These are phyloP conservation scores for Okamejei kenojei DNA, from an alignment of 2,797 vertebrate genomes.

Conservation along the genomic window DNA sequence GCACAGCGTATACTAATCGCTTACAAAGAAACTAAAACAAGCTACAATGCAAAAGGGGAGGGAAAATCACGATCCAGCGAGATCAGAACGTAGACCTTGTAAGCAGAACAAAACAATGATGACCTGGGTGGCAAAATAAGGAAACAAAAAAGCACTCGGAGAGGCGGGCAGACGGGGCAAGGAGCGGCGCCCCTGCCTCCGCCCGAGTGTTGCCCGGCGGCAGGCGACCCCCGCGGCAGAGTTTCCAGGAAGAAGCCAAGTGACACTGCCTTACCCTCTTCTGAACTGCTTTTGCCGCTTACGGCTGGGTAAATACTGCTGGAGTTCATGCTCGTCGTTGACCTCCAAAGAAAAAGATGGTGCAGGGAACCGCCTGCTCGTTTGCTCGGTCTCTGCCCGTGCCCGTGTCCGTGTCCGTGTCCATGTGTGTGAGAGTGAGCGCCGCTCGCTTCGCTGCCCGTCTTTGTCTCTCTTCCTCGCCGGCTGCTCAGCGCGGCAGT, in stretches of 20 bases:
- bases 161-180: background rate
- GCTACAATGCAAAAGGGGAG: background rate
- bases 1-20: background rate
- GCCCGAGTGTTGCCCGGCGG: no score
- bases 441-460: no score
- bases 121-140: background rate
- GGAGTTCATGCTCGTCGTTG: slow-evolving; percentile 55
- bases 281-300: slow-evolving; percentile 71
- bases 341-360: no score
- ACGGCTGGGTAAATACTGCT: slow-evolving; percentile 67
- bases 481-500: no score
- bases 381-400: no score
- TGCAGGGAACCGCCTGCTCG: no score
- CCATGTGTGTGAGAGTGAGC: no score
- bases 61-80: background rate
- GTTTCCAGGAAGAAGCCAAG: background rate
- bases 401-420: no score
- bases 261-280: slow-evolving; percentile 61
- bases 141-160: background rate
- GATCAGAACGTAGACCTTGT: background rate
- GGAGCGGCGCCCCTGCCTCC: background rate
- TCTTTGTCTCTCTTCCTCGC: no score
- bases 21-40: background rate
- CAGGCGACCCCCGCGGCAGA: background rate
- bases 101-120: no score